Base-by-base conservation (phyloP, 2,113 vertebrate genomes). In the Malurus elegans region DNA sequence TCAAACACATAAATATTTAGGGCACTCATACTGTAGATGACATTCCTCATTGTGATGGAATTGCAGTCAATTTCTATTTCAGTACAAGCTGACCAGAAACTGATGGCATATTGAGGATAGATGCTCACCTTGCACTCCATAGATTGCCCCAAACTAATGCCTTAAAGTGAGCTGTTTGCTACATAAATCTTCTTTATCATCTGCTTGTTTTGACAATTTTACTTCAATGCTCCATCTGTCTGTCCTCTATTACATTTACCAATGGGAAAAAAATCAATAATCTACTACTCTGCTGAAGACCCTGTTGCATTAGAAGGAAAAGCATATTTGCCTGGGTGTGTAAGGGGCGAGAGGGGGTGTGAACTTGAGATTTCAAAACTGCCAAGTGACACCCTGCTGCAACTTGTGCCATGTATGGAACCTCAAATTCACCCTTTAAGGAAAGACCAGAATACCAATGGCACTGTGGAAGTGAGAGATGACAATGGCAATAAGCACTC, bases 181-280 rank as follows among this genome's bases (percentile, higher is more conserved):
- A 57, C 50, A 95, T 93, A 92, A 83, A 95, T 92, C 71, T 84
- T 81, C 65, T 92, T 82, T 87, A 78, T 89, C 34, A 73, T 79
- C 47, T 78, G 3, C 42, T 86, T 90, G 38, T 78, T 94, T 87
- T 88, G 78, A 72, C 87, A 92, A 18, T n/a, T 12, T 58, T 86
- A 66, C n/a, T 78, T 81, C 66, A 69, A 58, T 76, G 32, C 36
- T 90, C 75, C 40, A 53, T 67, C 57, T 88, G 31, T 51, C 73
- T 90, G 60, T 72, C 82, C 48, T 92, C 67, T 70, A 50, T 87
- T 87, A 79, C 64, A 65, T 69, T 72, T 72, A 79, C 14, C 62
- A 81, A 26, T 26, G 54, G 71, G 4, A 8, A 57, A 75, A 60
- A 82, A 90, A 60, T 89, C 54, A 31, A 66, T 86, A 60, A 86